Evolutionary conservation across 2,797 vertebrate species (phyloP).

Genomic region (Dallia pectoralis): DNA sequence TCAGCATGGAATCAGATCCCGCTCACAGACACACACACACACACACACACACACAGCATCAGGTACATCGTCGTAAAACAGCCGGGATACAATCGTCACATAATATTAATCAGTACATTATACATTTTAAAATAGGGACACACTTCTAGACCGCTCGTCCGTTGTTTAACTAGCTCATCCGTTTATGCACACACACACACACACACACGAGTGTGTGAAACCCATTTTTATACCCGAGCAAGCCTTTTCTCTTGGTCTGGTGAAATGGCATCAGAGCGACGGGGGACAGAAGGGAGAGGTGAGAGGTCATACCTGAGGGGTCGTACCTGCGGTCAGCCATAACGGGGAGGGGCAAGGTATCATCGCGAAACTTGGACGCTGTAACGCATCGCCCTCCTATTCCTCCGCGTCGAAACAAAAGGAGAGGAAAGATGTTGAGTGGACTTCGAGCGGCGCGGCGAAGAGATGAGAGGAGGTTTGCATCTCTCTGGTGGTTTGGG

Average conservation of each 20-base stretch:
- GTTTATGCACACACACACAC: not conserved
- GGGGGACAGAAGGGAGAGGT: not conserved
- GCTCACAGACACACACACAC: slow-evolving; percentile 35
- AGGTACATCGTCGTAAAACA: not conserved
- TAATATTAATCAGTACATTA: not conserved
- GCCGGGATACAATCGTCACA: not conserved
- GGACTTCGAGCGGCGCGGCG: slow-evolving; percentile 5
- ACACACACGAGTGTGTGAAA: not conserved
- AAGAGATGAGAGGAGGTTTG: slow-evolving; percentile 21
- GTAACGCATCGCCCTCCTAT: not conserved
- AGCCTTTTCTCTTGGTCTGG: not conserved
- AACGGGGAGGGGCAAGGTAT: not conserved
- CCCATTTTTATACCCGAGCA: not conserved
- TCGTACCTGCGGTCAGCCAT: not conserved
- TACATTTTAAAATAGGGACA: not conserved
- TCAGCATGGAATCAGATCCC: slow-evolving; percentile 59
- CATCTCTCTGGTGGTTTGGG: slow-evolving; percentile 62
- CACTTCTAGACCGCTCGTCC: too few species aligned
- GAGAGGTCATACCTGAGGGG: not conserved
- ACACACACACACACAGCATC: slow-evolving; percentile 34
- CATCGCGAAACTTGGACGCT: not conserved
- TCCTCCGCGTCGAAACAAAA: not conserved
- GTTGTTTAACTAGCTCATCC: too few species aligned
- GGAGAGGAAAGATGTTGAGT: slow-evolving; percentile 19
- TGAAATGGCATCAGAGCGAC: not conserved